These are phyloP conservation scores for Galaxea fascicularis DNA, from an alignment of 92 coral and sea anemone genomes.

Conservation along the genomic window DNA sequence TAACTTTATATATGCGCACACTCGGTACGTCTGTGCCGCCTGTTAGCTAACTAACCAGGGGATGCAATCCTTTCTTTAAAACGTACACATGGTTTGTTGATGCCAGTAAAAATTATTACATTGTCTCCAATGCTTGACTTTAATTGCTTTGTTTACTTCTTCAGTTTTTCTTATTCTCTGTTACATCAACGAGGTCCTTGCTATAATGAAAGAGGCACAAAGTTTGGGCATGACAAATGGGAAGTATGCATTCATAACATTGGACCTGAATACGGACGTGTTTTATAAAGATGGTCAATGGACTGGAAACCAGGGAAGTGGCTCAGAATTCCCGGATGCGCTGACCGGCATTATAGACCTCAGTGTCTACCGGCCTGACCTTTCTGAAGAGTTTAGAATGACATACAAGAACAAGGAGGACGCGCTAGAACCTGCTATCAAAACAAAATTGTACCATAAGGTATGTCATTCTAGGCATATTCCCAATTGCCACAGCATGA, in stretches of 20 bases:
- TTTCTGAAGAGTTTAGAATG: slow-evolving; percentile 60
- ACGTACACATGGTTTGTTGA: too few species aligned
- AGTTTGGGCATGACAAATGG: slow-evolving; percentile 79
- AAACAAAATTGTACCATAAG: slow-evolving; percentile 31
- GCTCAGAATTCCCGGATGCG: slow-evolving; percentile 57
- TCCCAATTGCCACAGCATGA: too few species aligned
- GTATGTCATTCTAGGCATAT: too few species aligned
- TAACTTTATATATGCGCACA: too few species aligned
- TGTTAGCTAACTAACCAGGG: too few species aligned
- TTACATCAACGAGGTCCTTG: slow-evolving; percentile 65
- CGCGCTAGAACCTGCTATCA: slow-evolving; percentile 36
- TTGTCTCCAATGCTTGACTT: too few species aligned
- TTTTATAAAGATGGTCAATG: slow-evolving; percentile 70
- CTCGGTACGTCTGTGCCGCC: too few species aligned
- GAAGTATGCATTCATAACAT: slow-evolving; percentile 74
- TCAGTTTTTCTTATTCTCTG: slow-evolving; percentile 78
- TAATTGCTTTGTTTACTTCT: not conserved
- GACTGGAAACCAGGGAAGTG: slow-evolving; percentile 78
- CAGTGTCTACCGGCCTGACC: slow-evolving; percentile 76
- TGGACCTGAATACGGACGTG: slow-evolving; percentile 84
- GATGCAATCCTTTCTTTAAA: too few species aligned
- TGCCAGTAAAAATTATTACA: too few species aligned
- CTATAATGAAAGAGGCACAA: slow-evolving; percentile 70
- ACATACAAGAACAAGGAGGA: slow-evolving; percentile 48
- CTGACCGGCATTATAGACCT: slow-evolving; percentile 81